Evolutionary conservation across 2,888 invertebrate genomes (phyloP).

Genomic region (Eristalis tenax): DNA sequence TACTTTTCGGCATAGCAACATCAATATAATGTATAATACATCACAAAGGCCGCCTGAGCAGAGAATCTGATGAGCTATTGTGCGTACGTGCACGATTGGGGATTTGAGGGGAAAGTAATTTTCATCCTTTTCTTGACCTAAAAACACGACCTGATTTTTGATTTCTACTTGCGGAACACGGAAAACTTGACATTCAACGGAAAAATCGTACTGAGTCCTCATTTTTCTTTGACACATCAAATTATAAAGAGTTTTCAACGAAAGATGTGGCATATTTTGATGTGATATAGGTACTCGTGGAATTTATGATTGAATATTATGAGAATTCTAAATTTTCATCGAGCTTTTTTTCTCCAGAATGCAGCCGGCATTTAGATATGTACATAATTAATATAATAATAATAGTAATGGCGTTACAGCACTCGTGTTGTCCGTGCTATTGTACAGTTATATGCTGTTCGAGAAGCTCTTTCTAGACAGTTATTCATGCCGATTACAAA

Average conservation of each 20-base stretch:
- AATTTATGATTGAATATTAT: too few species aligned
- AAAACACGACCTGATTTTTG: slow-evolving; percentile 43
- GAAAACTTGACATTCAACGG: background rate
- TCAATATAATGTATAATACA: background rate
- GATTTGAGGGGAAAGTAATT: background rate
- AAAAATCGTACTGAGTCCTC: background rate
- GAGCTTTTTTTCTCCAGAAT: too few species aligned
- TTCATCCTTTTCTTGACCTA: slow-evolving; percentile 45
- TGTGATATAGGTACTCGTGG: background rate
- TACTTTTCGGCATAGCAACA: slow-evolving; percentile 17
- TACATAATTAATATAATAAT: too few species aligned
- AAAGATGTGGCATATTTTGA: slow-evolving; percentile 9
- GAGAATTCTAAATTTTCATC: too few species aligned
- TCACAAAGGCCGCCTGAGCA: background rate
- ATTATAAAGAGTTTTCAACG: slow-evolving; percentile 24
- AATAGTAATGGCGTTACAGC: too few species aligned
- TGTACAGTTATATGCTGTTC: too few species aligned
- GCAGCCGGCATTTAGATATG: too few species aligned
- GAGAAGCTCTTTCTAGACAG: too few species aligned
- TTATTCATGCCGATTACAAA: too few species aligned
- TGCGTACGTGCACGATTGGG: background rate
- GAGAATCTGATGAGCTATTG: slow-evolving; percentile 42
- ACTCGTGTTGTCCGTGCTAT: too few species aligned
- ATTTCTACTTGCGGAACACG: slow-evolving; percentile 5
- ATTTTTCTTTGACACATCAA: slow-evolving; percentile 23